These are phyloP conservation scores for Blastobasis lacticolella DNA, from an alignment of 2,888 invertebrate genomes.

Conservation along the genomic window DNA sequence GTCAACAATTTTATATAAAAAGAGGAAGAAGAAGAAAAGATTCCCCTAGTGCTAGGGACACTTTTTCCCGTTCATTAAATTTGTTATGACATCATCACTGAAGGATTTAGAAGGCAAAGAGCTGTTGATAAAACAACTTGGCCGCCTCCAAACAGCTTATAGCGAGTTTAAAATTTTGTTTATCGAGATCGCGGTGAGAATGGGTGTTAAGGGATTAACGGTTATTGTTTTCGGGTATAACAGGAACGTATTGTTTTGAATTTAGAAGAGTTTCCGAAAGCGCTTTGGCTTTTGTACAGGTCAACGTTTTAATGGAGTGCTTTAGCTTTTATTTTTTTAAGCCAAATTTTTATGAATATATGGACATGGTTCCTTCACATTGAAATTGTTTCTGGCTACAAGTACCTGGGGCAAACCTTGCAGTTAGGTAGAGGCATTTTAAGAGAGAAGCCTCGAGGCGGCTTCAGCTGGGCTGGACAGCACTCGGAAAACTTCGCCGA, in stretches of 20 bases:
- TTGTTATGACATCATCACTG: conserved; percentile 25
- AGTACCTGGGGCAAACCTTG: no score
- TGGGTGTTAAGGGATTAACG: conserved; percentile 4
- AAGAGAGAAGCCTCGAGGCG: no score
- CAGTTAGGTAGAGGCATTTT: no score
- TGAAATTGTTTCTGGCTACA: no score
- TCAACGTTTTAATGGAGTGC: no score
- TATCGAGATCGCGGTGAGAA: conserved; percentile 13
- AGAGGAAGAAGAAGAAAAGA: conserved; percentile 15
- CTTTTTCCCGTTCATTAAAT: conserved; percentile 22
- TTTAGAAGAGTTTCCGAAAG: not conserved
- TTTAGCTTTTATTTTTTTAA: no score
- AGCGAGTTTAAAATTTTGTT: conserved; percentile 18
- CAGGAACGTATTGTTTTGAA: conserved; percentile 7
- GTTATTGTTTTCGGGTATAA: conserved; percentile 3
- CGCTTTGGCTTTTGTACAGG: no score
- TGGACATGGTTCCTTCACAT: no score
- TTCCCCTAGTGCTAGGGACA: conserved; percentile 13
- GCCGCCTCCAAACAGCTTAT: conserved; percentile 20
- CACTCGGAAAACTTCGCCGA: no score
- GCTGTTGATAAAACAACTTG: conserved; percentile 19
- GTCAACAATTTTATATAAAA: conserved; percentile 47
- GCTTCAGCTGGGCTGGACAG: no score
- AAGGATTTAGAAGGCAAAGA: conserved; percentile 20
- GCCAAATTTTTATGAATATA: no score